phyloP scores from a whole-genome alignment of 2,113 vertebrate genomes.

The Seriola quinqueradiata region DNA sequence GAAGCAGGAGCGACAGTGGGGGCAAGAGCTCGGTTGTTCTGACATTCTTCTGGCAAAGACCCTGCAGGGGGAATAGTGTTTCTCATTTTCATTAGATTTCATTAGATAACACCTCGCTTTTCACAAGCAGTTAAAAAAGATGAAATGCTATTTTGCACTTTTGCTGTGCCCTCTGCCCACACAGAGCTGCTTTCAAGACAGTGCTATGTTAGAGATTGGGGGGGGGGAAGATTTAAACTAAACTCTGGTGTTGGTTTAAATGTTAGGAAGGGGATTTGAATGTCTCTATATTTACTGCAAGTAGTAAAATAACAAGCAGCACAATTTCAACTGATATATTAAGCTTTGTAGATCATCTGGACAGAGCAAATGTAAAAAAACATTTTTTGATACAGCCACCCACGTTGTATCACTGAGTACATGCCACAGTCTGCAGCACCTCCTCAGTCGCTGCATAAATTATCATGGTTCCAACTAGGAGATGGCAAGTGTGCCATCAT shows the following conservation, averaged over 20 bases:
- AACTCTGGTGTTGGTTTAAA: slow-evolving; percentile 5
- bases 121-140: slow-evolving; percentile 65
- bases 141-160: slow-evolving; percentile 72
- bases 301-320: slow-evolving; percentile 21
- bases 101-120: slow-evolving; percentile 73
- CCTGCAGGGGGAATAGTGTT: slow-evolving; percentile 72
- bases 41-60: slow-evolving; percentile 72
- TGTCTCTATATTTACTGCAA: background rate
- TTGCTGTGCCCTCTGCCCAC: slow-evolving; percentile 57
- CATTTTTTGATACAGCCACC: slow-evolving; percentile 21
- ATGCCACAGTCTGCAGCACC: slow-evolving; percentile 51
- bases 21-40: slow-evolving; percentile 72
- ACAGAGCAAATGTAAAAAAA: slow-evolving; percentile 7
- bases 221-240: slow-evolving; percentile 6
- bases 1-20: slow-evolving; percentile 62
- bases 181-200: slow-evolving; percentile 44
- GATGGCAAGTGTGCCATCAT: background rate
- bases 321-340: background rate
- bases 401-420: slow-evolving; percentile 41
- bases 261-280: slow-evolving; percentile 23
- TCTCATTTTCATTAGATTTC: slow-evolving; percentile 81
- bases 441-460: slow-evolving; percentile 69
- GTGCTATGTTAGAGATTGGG: background rate
- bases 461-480: slow-evolving; percentile 43
- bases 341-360: slow-evolving; percentile 2